These are phyloP conservation scores for Perithous albicinctus DNA, from an alignment of 2,888 invertebrate genomes.

Conservation along the genomic window DNA sequence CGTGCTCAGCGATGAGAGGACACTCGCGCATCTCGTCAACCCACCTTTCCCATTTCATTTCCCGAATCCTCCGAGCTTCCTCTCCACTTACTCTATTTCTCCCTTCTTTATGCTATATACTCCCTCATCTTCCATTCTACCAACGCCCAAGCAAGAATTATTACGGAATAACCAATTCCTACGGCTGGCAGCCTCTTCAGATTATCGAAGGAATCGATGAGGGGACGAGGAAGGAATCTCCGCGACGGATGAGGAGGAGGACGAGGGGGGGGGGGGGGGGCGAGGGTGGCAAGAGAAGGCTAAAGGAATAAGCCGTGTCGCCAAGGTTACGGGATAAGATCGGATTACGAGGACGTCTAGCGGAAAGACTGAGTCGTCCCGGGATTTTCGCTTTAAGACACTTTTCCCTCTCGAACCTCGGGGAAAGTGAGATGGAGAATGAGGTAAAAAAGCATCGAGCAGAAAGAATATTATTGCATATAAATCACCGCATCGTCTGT, in stretches of 20 bases:
- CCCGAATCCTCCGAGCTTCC: slow-evolving; percentile 39
- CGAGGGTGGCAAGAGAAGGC: slow-evolving; percentile 25
- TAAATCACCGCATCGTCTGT: not conserved
- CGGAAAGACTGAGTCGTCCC: slow-evolving; percentile 55
- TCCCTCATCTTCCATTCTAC: slow-evolving; percentile 17
- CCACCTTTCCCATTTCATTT: slow-evolving; percentile 47
- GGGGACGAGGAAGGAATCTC: slow-evolving; percentile 41
- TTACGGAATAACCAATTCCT: slow-evolving; percentile 69
- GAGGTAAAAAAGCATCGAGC: not conserved
- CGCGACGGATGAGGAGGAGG: slow-evolving; percentile 24
- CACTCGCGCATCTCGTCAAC: slow-evolving; percentile 34
- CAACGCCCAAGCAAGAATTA: slow-evolving; percentile 53
- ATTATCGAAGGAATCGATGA: slow-evolving; percentile 67
- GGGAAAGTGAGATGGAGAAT: slow-evolving; percentile 1
- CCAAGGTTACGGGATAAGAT: slow-evolving; percentile 68
- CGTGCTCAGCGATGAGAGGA: slow-evolving; percentile 28
- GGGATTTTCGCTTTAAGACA: slow-evolving; percentile 60
- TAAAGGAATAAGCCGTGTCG: slow-evolving; percentile 64
- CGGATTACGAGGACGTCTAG: slow-evolving; percentile 65
- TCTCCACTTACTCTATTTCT: not conserved
- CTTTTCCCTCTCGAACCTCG: slow-evolving; percentile 44
- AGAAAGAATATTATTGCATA: slow-evolving; percentile 6
- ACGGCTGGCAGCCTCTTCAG: slow-evolving; percentile 60
- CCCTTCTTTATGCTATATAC: not conserved
- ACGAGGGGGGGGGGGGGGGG: no score